Evolutionary conservation across 2,888 invertebrate species (phyloP), one percentile per base, ranked within the genome.

Genomic region (Venustoraphidia nigricollis): DNA sequence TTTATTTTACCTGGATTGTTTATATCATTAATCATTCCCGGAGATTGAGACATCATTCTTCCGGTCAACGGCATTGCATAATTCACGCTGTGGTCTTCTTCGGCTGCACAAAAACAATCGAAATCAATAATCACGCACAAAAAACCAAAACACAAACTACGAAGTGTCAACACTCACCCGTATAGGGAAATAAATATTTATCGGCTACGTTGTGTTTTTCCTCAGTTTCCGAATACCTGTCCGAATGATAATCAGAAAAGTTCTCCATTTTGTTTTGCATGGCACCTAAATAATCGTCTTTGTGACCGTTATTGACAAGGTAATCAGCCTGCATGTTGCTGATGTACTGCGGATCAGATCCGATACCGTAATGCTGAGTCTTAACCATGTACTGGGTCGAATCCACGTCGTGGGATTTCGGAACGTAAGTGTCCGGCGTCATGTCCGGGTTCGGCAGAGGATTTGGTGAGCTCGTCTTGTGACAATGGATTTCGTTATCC

Each of bases 151-250:
- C 34, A 11, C 10, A 34, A 9, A 10, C 1, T 11, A 44, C 11
- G 11, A 17, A 17, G 10, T 34, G 3, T 5, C 10, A 8, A 40
- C 34, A 61, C 65, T 66, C 63, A 72, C 83, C 82, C 56, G 87
- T 88, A 60, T 88, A 89, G 0, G 89, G 89, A 58, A 88, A 89
- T 52, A 83, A 70, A 65, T 89, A 90, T 71, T 84, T 84, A 57
- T 89, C 89, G 50, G 77, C 78, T 10, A 77, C 62, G 54, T 77
- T 79, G 58, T 83, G 81, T 56, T 82, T 82, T 44, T 83, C 83
- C 1, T 82, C 82, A 1, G 77, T 73, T 56, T 83, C 82, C 0
- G 81, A 81, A 68, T 79, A 73, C 36, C 81, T 69, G 54, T 82
- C 83, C 10, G 68, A 72, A 27, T 27, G 27, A 53, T 74, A 77